Evolutionary conservation across 2,888 invertebrate genomes (phyloP).

Genomic region (Tinea semifulvella): DNA sequence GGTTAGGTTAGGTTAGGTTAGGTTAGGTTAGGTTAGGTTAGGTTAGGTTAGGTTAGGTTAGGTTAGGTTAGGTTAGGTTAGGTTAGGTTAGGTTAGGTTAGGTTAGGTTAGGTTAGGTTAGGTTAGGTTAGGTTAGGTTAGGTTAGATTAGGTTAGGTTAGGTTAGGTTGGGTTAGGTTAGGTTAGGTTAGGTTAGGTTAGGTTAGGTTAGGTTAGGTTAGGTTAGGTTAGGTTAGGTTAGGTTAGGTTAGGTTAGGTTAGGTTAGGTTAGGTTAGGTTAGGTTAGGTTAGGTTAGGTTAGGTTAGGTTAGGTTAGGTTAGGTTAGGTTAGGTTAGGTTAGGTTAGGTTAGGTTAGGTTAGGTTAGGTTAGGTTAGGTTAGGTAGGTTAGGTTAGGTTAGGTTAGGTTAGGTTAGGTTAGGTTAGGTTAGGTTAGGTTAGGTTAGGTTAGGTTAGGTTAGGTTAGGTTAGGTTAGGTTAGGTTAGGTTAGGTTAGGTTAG

Average conservation of each 20-base stretch:
- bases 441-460: slow-evolving; percentile 14
- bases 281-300: slow-evolving; percentile 12
- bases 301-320: slow-evolving; percentile 12
- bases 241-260: slow-evolving; percentile 12
- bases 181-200: slow-evolving; percentile 12
- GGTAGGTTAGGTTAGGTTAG: slow-evolving; percentile 14
- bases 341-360: slow-evolving; percentile 14
- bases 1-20: slow-evolving; percentile 20
- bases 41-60: slow-evolving; percentile 20
- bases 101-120: slow-evolving; percentile 19
- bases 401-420: slow-evolving; percentile 14
- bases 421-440: slow-evolving; percentile 14
- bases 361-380: slow-evolving; percentile 14
- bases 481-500: slow-evolving; percentile 17
- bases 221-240: slow-evolving; percentile 12
- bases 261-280: slow-evolving; percentile 12
- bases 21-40: slow-evolving; percentile 20
- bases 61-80: slow-evolving; percentile 20
- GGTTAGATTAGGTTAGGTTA: slow-evolving; percentile 14
- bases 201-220: slow-evolving; percentile 12
- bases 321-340: slow-evolving; percentile 12
- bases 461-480: slow-evolving; percentile 17
- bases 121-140: slow-evolving; percentile 15
- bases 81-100: slow-evolving; percentile 19
- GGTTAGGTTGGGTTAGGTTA: slow-evolving; percentile 13